Evolutionary conservation across 1,140 invertebrate genomes (phyloP), one percentile per base, ranked within the genome.

Genomic region (Chionoecetes opilio): DNA sequence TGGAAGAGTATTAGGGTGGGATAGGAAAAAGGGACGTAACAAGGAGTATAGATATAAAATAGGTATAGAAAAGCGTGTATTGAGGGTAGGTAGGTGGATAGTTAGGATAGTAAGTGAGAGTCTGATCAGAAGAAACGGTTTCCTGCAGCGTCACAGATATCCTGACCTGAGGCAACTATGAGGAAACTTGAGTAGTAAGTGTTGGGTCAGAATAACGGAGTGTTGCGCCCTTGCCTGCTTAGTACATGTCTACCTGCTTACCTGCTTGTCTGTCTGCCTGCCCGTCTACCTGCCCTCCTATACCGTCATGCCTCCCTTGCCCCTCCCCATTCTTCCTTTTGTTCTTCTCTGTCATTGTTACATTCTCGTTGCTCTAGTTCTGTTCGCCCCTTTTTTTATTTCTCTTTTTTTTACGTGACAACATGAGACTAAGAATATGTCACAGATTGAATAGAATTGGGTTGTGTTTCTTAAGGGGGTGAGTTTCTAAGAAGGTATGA

Each of bases 201-300:
- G 88, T 46, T 90, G 88, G 88, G 88, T 90, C 88, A 90, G 88
- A 53, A n/a, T 90, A 90, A 90, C 88, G 88, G 88, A 53, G n/a
- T 90, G 88, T 90, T 53, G 88, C 88, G 35, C 87, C 82, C n/a
- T n/a, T 84, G 82, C 26, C 82, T 84, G 85, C 85, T 86, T 31
- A n/a, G 1, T 31, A 17, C n/a, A 3, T 88, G 87, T 6, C 38
- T 88, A 2, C 37, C 21, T 38, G 87, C 37, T 9, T 38, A 32
- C 34, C 11, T 88, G n/a, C 86, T 17, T 88, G 8, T 17, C 37
- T 87, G 29, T n/a, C 37, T 31, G 29, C 29, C 37, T 87, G 85
- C 29, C 0, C 32, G 3, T 32, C 85, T 87, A 26, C 32, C 34
- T 31, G 85, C 32, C 85, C 31, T 0, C 85, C 85, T 17, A 26